Base-by-base conservation (phyloP, 2,113 vertebrate genomes). In the Monopterus albus region DNA sequence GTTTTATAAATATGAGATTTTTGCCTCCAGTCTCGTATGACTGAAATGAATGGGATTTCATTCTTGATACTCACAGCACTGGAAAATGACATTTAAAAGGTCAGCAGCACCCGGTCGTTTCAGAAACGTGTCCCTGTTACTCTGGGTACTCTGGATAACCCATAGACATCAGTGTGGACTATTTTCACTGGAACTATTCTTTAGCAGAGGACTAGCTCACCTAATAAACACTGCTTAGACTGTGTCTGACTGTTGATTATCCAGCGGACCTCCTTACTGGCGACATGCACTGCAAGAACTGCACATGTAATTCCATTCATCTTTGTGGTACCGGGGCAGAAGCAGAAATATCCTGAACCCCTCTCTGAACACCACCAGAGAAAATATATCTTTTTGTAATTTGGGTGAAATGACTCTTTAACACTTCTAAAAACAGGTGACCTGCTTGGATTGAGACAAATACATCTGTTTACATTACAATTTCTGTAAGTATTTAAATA, bases 291-390 rank as follows among this genome's bases (percentile, higher is more conserved):
- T 17, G 7, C 7, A 0, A 2, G 13, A 29, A 20, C 42, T 36
- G 31, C 40, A 35, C 40, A 40, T 68, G 18, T 55, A 46, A 68
- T 46, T 51, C 28, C 29, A 31, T 45, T 43, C 15, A 20, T 7
- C 3, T 1, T 29, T 8, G 49, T 47, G 29, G 6, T 29, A 13
- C 43, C 8, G 9, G 18, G 18, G 38, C 26, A 43, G 36, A 53
- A 31, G 28, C 23, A 40, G 13, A 29, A 39, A 51, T 33, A 53
- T 11, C 14, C 8, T 1, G 0, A n/a, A 49, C n/a, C 2, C 33
- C 46, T 26, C 21, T 12, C 12, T 40, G 46, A 13, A 23, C 7
- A 42, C 46, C 18, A 43, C 42, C 47, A 51, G 25, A 21, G 7
- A 3, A 15, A 39, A 29, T 28, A 0, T 50, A 23, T 45, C 3